Evolutionary conservation across 2,888 invertebrate species (phyloP).

Genomic region (Mesochorus sp.): DNA sequence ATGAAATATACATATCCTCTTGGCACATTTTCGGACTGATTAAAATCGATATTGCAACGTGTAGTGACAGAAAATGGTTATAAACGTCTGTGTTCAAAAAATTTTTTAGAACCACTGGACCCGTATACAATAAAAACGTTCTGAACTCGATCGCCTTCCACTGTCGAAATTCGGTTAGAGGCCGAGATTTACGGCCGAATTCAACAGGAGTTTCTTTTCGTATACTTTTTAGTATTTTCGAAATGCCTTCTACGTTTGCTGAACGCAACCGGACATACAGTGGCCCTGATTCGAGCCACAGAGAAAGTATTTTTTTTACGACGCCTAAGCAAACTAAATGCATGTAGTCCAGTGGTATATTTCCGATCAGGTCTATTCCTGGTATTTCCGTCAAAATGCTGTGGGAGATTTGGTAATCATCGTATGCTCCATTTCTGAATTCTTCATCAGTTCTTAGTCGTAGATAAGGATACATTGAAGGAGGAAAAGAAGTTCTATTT

Average conservation of each 20-base stretch:
- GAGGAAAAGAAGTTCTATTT: constrained; percentile 45
- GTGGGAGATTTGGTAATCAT: constrained; percentile 49
- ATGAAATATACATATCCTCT: background rate
- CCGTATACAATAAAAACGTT: constrained; percentile 66
- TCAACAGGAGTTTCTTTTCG: constrained; percentile 64
- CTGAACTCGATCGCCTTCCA: constrained; percentile 69
- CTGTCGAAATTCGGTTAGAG: constrained; percentile 52
- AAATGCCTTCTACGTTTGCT: constrained; percentile 41
- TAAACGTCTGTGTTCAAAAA: constrained; percentile 59
- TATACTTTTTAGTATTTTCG: constrained; percentile 45
- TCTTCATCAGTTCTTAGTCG: constrained; percentile 53
- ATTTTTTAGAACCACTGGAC: constrained; percentile 62
- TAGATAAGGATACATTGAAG: constrained; percentile 34
- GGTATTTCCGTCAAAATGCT: constrained; percentile 50
- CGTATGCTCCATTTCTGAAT: constrained; percentile 39
- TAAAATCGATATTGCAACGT: constrained; percentile 64
- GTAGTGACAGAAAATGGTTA: constrained; percentile 65
- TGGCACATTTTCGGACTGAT: background rate
- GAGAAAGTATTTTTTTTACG: constrained; percentile 52
- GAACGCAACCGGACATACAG: background rate
- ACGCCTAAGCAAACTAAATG: constrained; percentile 57
- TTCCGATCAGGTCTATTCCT: constrained; percentile 48
- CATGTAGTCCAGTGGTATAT: constrained; percentile 63
- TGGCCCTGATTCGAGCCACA: constrained; percentile 22
- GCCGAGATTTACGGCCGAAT: constrained; percentile 65